Percentiles rank a stretch among this genome's conserved stretches.
Evolutionary conservation across 53 echinoderm and acorn worm genomes (phyloP).

Genomic region (Holothuria scabra): DNA sequence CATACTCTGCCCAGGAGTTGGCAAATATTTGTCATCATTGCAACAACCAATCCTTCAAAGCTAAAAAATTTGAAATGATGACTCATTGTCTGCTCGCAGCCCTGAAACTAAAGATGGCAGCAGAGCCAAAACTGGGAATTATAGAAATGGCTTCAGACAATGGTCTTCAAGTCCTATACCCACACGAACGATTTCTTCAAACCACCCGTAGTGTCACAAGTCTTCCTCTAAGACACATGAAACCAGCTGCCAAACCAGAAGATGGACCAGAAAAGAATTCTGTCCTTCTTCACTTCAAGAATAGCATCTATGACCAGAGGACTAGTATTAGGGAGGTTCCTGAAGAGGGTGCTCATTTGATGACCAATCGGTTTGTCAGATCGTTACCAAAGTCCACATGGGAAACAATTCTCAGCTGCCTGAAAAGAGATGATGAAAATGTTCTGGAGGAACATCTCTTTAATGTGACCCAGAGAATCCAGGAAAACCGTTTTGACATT

Average conservation of each 20-base stretch:
- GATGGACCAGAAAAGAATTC: constrained; percentile 50
- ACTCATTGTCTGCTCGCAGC: constrained; percentile 67
- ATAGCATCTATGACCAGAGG: constrained; percentile 67
- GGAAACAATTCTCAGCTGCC: constrained; percentile 60
- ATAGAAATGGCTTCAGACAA: constrained; percentile 64
- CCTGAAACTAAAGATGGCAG: constrained; percentile 76
- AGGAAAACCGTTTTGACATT: background rate
- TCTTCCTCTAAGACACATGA: constrained; percentile 67
- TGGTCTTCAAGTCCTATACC: constrained; percentile 64
- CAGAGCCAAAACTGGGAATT: constrained; percentile 61
- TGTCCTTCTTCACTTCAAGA: constrained; percentile 69
- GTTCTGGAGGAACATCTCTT: constrained; percentile 19
- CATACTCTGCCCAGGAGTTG: constrained; percentile 73
- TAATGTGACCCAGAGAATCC: background rate
- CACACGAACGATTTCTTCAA: constrained; percentile 50
- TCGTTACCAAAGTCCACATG: constrained; percentile 56
- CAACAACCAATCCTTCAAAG: constrained; percentile 72
- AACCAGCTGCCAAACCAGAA: constrained; percentile 73
- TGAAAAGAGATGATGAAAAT: constrained; percentile 54
- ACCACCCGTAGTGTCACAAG: background rate
- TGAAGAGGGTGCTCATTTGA: constrained; percentile 25
- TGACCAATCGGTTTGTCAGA: constrained; percentile 48
- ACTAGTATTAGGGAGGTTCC: constrained; percentile 19
- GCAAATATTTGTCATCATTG: constrained; percentile 83
- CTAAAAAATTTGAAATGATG: constrained; percentile 68